Evolutionary conservation across 37 sponge, comb jelly and placozoan genomes (phyloP), one percentile per base, ranked within the genome.

Genomic region (Eunapius fragilis): DNA sequence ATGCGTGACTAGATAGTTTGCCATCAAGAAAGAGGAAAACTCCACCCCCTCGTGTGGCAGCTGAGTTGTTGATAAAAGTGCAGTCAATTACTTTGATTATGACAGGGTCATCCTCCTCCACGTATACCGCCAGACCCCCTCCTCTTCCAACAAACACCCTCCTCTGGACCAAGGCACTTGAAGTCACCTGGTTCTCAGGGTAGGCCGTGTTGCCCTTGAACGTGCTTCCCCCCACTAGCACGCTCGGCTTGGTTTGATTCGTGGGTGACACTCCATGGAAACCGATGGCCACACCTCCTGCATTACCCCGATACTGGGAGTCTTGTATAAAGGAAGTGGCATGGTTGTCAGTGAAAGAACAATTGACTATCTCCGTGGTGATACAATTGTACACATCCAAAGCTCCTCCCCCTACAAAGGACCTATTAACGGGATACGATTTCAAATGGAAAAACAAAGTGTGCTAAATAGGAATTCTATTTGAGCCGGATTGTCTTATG

Each of bases 201-300:
- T 36, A 10, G 3, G 86, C 86, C 10, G 49, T 70, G 71, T 85
- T 85, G 31, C 78, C 34, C 30, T 32, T 23, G 41, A 85, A 78
- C 25, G 26, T 17, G 47, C 86, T 78, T 58, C 58, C 58, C 2
- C 23, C 35, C 70, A 78, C 86, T 9, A 85, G 49, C 12, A 45
- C n/a, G 28, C 77, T 77, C 26, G 78, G 26, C 25, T 32, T 26
- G 33, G 35, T 77, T 35, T 26, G 26, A 37, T 38, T 36, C n/a
- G 30, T 34, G 26, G 0, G 33, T n/a, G 14, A 5, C 26, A 27
- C 33, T 11, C 33, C 33, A 35, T 77, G 3, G 68, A 78, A 37
- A 17, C 86, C 86, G 36, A 85, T 28, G 38, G 47, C 37, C 25
- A 77, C 31, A 7, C 78, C 86, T 28, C 86, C 86, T 23, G 76